Conservation (phyloP, 2,888 invertebrate genomes). For the Netelia virgata region DNA sequence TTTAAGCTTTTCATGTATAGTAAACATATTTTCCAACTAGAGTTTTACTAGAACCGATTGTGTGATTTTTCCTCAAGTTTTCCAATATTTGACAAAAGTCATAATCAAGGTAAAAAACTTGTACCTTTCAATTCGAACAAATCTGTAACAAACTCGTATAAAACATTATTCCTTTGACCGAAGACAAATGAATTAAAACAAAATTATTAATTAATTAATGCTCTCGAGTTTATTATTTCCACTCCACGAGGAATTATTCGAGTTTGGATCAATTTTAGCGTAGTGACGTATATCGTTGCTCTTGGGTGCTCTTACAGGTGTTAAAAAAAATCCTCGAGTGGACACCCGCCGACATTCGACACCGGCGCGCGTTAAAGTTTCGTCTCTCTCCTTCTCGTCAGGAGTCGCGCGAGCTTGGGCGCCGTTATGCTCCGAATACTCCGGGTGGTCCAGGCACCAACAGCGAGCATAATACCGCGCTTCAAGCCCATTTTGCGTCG, state of each 20-base stretch:
- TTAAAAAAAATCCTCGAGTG: slow-evolving; percentile 69
- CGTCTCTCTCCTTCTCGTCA: slow-evolving; percentile 9
- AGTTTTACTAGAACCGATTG: no score
- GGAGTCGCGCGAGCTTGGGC: slow-evolving; percentile 44
- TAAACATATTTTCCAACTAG: no score
- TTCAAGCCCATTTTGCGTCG: slow-evolving; percentile 46
- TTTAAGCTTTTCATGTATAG: no score
- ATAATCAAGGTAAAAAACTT: background rate
- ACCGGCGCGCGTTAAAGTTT: slow-evolving; percentile 61
- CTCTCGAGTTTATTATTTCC: slow-evolving; percentile 1
- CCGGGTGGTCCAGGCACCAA: slow-evolving; percentile 68
- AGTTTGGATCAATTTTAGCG: background rate
- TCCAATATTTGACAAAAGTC: background rate
- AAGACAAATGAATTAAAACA: background rate
- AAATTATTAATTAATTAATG: background rate
- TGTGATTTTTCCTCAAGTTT: background rate
- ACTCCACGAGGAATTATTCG: background rate
- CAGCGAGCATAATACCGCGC: slow-evolving; percentile 47
- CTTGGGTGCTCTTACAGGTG: slow-evolving; percentile 70
- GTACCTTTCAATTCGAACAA: background rate
- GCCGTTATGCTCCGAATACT: slow-evolving; percentile 66
- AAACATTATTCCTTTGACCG: no score
- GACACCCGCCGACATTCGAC: slow-evolving; percentile 67
- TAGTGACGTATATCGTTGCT: slow-evolving; percentile 68
- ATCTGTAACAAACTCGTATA: no score